Percentiles rank a stretch among this genome's conserved stretches.
phyloP scores from a whole-genome alignment of 2,797 vertebrate species.

The Picus viridis region DNA sequence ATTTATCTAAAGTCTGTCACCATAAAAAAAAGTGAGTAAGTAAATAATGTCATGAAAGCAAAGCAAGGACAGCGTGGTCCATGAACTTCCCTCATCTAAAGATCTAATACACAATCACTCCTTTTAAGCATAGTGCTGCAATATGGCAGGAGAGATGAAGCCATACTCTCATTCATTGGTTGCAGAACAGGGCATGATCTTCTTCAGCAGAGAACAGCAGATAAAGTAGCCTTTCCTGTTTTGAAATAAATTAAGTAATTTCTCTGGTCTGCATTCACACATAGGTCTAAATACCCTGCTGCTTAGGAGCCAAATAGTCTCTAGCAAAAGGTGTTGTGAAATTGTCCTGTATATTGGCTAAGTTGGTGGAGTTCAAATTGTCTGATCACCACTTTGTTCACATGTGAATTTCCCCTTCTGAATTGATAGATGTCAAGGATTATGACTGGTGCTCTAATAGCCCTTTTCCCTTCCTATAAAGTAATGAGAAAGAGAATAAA shows the following conservation, averaged over 20 bases:
- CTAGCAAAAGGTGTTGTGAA: neutral
- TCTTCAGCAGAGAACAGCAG: neutral
- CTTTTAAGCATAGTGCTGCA: neutral
- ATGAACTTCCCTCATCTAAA: neutral
- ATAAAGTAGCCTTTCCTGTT: neutral
- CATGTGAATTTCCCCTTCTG: neutral
- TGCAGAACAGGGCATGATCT: neutral
- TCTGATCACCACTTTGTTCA: neutral
- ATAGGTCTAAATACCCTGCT: neutral
- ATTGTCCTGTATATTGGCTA: neutral
- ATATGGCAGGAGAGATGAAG: neutral
- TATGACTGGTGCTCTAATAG: too few relatives aligned
- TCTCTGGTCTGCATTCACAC: neutral
- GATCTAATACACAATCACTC: neutral
- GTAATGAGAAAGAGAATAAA: too few relatives aligned
- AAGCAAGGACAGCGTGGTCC: neutral
- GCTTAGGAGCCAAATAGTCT: neutral
- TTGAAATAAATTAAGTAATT: neutral
- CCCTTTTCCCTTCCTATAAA: too few relatives aligned
- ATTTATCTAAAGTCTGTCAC: neutral
- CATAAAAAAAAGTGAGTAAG: neutral
- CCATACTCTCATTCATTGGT: fast-evolving
- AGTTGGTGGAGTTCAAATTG: neutral
- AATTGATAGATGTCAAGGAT: too few relatives aligned
- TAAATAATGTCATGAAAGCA: neutral